Evolutionary conservation across 2,113 vertebrate genomes (phyloP).

Genomic region (Neodontobutis hainanensis): DNA sequence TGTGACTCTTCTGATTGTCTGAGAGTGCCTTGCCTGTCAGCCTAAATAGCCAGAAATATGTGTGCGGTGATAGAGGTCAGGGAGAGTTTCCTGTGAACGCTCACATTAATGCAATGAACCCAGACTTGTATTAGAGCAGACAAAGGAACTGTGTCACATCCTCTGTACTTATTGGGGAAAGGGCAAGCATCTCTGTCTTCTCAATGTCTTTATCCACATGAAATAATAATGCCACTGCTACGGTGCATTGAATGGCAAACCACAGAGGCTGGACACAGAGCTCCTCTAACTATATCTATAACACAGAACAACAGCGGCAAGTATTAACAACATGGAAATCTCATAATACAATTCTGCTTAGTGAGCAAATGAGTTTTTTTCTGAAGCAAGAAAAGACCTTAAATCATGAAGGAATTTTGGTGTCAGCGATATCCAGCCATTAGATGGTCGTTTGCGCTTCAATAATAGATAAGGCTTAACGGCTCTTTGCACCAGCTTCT

Average conservation of each 20-base stretch:
- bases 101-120: conserved; percentile 46
- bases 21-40: conserved; percentile 30
- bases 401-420: conserved; percentile 60
- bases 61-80: conserved; percentile 4
- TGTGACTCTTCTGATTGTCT: conserved; percentile 13
- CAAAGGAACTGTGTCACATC: conserved; percentile 14
- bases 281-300: conserved; percentile 23
- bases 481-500: conserved; percentile 62
- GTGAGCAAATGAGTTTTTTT: conserved; percentile 19
- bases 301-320: conserved; percentile 27
- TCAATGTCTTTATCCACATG: conserved; percentile 43
- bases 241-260: conserved; percentile 30
- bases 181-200: conserved; percentile 39
- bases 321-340: conserved; percentile 22
- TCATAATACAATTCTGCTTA: conserved; percentile 14
- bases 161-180: conserved; percentile 40
- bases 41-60: conserved; percentile 47
- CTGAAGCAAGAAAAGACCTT: conserved; percentile 32
- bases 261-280: conserved; percentile 14
- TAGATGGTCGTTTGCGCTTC: conserved; percentile 66
- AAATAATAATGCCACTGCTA: conserved; percentile 53
- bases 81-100: conserved; percentile 32
- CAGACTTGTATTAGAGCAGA: conserved; percentile 30
- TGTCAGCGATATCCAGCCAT: conserved; percentile 69
- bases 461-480: conserved; percentile 80